These are phyloP conservation scores for Euplagia quadripunctaria DNA, from an alignment of 2,888 invertebrate genomes.

Conservation along the genomic window DNA sequence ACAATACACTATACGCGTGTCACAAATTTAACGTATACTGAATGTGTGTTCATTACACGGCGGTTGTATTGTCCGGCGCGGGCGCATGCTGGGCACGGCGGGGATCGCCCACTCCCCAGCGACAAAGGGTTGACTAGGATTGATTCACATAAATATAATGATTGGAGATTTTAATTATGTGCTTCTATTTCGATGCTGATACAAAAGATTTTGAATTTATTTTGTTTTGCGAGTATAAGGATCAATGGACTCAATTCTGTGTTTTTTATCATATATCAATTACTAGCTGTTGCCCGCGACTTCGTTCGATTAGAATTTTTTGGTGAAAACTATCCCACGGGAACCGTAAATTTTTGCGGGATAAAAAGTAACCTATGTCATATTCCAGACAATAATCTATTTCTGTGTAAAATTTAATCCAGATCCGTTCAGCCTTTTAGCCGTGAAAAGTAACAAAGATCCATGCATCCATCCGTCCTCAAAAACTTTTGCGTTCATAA, in stretches of 20 bases:
- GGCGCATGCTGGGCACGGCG: conserved; percentile 70
- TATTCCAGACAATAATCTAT: too few relatives aligned
- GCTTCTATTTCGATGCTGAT: conserved; percentile 18
- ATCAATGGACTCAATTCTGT: conserved; percentile 9
- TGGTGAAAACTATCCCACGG: too few relatives aligned
- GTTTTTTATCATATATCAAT: background rate
- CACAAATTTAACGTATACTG: conserved; percentile 60
- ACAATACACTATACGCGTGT: conserved; percentile 60
- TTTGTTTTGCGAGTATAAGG: conserved; percentile 11
- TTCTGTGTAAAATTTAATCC: too few relatives aligned
- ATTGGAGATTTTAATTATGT: conserved; percentile 55
- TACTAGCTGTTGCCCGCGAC: too few relatives aligned
- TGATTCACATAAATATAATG: conserved; percentile 46
- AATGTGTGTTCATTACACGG: conserved; percentile 72
- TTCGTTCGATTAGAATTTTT: too few relatives aligned
- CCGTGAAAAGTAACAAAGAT: too few relatives aligned
- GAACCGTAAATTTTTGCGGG: too few relatives aligned
- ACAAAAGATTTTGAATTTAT: conserved; percentile 24
- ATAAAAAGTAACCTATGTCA: too few relatives aligned
- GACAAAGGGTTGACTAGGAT: conserved; percentile 51
- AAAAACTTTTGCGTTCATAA: too few relatives aligned
- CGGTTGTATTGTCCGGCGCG: conserved; percentile 43
- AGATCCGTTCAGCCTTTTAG: too few relatives aligned
- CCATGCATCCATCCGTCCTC: too few relatives aligned
- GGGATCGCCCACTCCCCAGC: conserved; percentile 67